Evolutionary conservation across 2,113 vertebrate species (phyloP), one percentile per base, ranked within the genome.

Genomic region (Alosa alosa): DNA sequence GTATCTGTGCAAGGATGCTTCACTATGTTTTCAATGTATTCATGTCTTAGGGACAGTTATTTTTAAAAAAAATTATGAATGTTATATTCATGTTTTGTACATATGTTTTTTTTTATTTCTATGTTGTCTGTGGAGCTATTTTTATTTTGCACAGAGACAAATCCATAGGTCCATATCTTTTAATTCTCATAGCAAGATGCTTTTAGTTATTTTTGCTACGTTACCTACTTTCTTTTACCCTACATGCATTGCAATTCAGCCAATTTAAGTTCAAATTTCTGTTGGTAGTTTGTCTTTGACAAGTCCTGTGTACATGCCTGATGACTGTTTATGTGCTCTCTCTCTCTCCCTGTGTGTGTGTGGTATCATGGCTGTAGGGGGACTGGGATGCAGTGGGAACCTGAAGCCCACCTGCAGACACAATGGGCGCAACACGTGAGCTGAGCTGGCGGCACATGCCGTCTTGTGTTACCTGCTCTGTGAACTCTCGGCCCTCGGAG

Each of bases 401-500:
- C 72, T 78, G 72, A 78, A 39, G 72, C 72, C 6, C 39, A 81
- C 87, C 85, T 89, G 87, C 86, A 88, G 91, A 91, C 90, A 94
- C 92, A 94, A 94, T 92, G 91, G 91, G 72, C 47, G 39, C 44
- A 92, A 93, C 93, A 93, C 87, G 92, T 93, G 93, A 94, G 91
- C 88, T 90, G 86, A 94, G 91, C 88, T 90, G 86, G 83, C 84
- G 86, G 92, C 91, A 92, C 93, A 92, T 90, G 91, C 86, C 85
- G 93, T 89, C 92, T 93, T 86, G 52, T 87, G 90, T 93, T 94
- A 93, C 93, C 92, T 90, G 84, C 84, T 89, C 57, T 36, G 60
- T 36, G 85, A 86, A 83, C 64, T 72, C 93, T 95, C 94, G 93
- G 92, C 94, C 94, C 85, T 78, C 17, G 82, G 90, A 91, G 92